phyloP scores from a whole-genome alignment of 2,797 vertebrate species.

The Lateolabrax maculatus region DNA sequence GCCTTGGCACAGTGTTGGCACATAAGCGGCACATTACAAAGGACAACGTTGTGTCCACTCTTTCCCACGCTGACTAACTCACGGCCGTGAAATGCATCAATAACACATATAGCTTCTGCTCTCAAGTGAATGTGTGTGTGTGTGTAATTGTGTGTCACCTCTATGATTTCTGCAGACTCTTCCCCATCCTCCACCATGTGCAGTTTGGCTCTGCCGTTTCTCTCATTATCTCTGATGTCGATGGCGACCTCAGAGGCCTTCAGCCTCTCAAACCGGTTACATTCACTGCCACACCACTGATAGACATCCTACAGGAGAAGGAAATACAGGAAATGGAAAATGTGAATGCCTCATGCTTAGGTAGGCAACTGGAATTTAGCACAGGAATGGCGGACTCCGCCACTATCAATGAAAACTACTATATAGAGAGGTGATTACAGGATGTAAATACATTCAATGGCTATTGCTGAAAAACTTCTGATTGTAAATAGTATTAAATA shows the following conservation, averaged over 20 bases:
- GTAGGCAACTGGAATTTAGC: not conserved
- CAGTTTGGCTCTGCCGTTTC: constrained; percentile 88
- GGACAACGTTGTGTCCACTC: constrained; percentile 42
- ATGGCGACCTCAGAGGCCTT: constrained; percentile 87
- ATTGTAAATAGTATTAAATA: not conserved
- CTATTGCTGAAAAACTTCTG: not conserved
- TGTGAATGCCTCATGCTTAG: not conserved
- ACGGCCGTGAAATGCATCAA: constrained; percentile 30
- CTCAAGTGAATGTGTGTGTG: constrained; percentile 12
- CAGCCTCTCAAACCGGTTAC: constrained; percentile 90
- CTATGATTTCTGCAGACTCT: constrained; percentile 86
- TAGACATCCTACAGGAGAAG: constrained; percentile 83
- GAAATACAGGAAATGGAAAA: not conserved
- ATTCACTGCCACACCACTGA: constrained; percentile 89
- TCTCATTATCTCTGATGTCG: constrained; percentile 90
- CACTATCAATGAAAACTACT: not conserved
- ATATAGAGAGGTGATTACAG: not conserved
- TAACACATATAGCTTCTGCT: constrained; percentile 9
- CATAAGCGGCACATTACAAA: constrained; percentile 53
- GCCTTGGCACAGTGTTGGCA: constrained; percentile 63
- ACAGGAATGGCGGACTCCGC: not conserved
- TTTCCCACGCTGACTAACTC: constrained; percentile 64
- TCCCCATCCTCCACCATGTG: constrained; percentile 87
- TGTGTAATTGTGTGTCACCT: constrained; percentile 76
- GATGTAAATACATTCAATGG: not conserved